These are phyloP conservation scores for Hippoglossus hippoglossus DNA, from an alignment of 2,797 vertebrate genomes.

Conservation along the genomic window DNA sequence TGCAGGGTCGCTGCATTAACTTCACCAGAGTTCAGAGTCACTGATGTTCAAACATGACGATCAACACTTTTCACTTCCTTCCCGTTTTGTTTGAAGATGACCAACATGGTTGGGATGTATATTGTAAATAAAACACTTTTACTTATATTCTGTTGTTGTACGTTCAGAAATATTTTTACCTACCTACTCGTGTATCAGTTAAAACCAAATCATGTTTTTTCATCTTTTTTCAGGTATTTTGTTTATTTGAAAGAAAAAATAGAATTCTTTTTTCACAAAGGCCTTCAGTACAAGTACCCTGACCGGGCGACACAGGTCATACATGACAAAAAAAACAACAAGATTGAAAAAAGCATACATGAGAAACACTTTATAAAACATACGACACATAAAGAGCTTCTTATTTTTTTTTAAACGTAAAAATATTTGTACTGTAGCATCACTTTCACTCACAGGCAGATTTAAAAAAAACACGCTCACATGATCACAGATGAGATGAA, in stretches of 20 bases:
- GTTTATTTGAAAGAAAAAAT: slow-evolving; percentile 78
- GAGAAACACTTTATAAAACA: slow-evolving; percentile 50
- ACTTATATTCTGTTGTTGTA: slow-evolving; percentile 1
- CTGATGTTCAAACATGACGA: slow-evolving; percentile 45
- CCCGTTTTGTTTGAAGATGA: slow-evolving; percentile 32
- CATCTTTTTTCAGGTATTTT: slow-evolving; percentile 36
- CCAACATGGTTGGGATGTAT: slow-evolving; percentile 2
- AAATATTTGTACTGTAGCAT: slow-evolving; percentile 38
- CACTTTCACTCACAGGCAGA: slow-evolving; percentile 40
- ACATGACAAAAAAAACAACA: slow-evolving; percentile 39
- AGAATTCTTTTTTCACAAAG: slow-evolving; percentile 72
- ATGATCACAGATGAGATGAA: slow-evolving; percentile 30
- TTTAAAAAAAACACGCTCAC: slow-evolving; percentile 34
- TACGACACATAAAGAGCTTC: slow-evolving; percentile 31
- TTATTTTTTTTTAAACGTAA: slow-evolving; percentile 26
- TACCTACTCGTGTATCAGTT: background rate
- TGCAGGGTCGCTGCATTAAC: slow-evolving; percentile 85
- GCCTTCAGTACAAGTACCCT: slow-evolving; percentile 71
- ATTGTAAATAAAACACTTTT: slow-evolving; percentile 74
- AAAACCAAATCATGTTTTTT: background rate
- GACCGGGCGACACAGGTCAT: slow-evolving; percentile 58
- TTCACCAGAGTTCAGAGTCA: slow-evolving; percentile 80
- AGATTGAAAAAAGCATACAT: slow-evolving; percentile 35
- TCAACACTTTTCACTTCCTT: slow-evolving; percentile 27
- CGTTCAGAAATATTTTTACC: background rate